Conservation (phyloP, 2,888 invertebrate species). For the Synergus laeviventris region DNA sequence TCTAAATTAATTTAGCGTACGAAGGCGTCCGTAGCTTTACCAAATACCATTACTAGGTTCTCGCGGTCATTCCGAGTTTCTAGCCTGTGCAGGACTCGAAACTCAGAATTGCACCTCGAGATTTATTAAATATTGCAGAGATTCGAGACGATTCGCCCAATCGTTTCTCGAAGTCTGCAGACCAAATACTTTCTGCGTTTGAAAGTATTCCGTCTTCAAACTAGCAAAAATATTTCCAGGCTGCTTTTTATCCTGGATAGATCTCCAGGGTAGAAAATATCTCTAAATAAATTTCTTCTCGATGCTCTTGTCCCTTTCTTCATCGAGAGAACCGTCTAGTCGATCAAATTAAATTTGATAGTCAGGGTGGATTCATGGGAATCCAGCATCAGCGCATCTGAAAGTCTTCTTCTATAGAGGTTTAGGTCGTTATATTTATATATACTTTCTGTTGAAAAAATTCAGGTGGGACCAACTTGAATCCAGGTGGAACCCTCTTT, state of each 20-base stretch:
- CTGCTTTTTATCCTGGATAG: neutral
- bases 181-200: constrained; percentile 24
- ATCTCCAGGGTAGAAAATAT: neutral
- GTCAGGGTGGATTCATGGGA: constrained; percentile 2
- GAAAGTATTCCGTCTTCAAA: constrained; percentile 17
- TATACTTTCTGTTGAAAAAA: constrained; percentile 28
- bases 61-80: constrained; percentile 47
- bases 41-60: neutral
- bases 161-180: neutral
- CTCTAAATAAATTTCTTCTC: constrained; percentile 18
- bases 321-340: constrained; percentile 39
- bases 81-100: constrained; percentile 60
- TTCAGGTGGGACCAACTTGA: constrained; percentile 33
- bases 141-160: constrained; percentile 8
- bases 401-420: constrained; percentile 22
- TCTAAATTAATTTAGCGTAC: constrained; percentile 25
- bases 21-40: constrained; percentile 35
- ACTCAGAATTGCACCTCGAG: constrained; percentile 39
- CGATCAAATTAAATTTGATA: constrained; percentile 12
- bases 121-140: neutral
- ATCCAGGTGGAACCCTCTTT: constrained; percentile 8
- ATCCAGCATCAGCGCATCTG: constrained; percentile 9
- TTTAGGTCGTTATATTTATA: constrained; percentile 12
- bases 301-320: constrained; percentile 9
- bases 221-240: constrained; percentile 5